Percentiles rank a stretch among this genome's conserved stretches.
phyloP scores from a whole-genome alignment of 2,888 invertebrate species.

The Choristoneura rosaceana region DNA sequence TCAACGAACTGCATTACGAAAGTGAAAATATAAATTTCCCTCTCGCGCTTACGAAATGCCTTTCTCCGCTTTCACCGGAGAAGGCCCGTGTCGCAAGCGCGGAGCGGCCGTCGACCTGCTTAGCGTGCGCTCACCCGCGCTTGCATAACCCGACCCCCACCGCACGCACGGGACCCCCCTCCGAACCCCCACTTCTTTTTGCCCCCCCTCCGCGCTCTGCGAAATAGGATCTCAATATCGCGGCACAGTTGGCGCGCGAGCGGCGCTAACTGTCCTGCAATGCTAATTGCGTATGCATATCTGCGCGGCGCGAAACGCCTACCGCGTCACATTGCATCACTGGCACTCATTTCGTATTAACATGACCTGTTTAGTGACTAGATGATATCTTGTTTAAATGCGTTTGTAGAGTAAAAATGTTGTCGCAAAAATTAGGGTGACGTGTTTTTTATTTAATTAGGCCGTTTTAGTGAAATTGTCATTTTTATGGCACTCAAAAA shows the following conservation, averaged over 20 bases:
- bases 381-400: background rate
- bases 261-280: slow-evolving; percentile 67
- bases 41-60: slow-evolving; percentile 84
- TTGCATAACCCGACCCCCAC: slow-evolving; percentile 77
- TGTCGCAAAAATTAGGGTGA: background rate
- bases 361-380: slow-evolving; percentile 32
- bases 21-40: slow-evolving; percentile 85
- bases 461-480: background rate
- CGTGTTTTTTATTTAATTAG: background rate
- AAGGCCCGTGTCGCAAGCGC: slow-evolving; percentile 71
- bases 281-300: slow-evolving; percentile 72
- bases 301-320: slow-evolving; percentile 47
- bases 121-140: slow-evolving; percentile 88
- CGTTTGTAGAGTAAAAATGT: slow-evolving; percentile 13
- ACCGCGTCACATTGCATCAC: slow-evolving; percentile 49
- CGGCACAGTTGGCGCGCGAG: slow-evolving; percentile 64
- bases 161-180: slow-evolving; percentile 53
- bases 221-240: slow-evolving; percentile 75
- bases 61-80: slow-evolving; percentile 84
- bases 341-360: slow-evolving; percentile 41
- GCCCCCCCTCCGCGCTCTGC: slow-evolving; percentile 52
- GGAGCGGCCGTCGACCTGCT: slow-evolving; percentile 87
- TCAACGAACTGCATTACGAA: slow-evolving; percentile 77
- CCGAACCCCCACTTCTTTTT: slow-evolving; percentile 48
- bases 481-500: background rate